A percentile compares a stretch with the other conserved stretches of the same genome.
phyloP scores from a whole-genome alignment of 2,113 vertebrate genomes.

The Mohoua ochrocephala region DNA sequence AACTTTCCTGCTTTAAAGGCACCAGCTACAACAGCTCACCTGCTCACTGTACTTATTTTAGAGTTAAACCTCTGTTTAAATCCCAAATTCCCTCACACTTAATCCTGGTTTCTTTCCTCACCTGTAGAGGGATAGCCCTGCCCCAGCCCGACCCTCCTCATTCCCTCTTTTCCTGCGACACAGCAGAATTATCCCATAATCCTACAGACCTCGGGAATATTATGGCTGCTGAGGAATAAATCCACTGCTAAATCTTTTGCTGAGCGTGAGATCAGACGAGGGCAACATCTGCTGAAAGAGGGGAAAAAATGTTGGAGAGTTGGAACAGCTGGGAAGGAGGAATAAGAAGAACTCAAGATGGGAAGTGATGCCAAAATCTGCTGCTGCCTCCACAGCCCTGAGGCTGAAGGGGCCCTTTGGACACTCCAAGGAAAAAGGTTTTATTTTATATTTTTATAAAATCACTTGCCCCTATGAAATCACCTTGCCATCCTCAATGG shows the following conservation, averaged over 20 bases:
- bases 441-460: background rate
- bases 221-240: background rate
- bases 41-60: background rate
- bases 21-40: background rate
- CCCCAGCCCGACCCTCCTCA: background rate
- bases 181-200: background rate
- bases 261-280: accelerated
- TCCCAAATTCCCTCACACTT: background rate
- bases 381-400: background rate
- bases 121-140: background rate
- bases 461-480: background rate
- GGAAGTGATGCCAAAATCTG: background rate
- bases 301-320: background rate
- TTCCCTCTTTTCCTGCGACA: background rate
- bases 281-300: background rate
- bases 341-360: background rate
- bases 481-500: background rate
- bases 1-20: background rate
- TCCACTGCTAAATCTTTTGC: background rate
- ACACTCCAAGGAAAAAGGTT: background rate
- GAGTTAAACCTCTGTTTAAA: background rate
- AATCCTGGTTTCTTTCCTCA: background rate
- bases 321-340: background rate
- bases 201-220: background rate
- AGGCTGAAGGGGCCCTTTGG: background rate